Percentiles rank a stretch among this genome's conserved stretches.
These are phyloP conservation scores for Choreutis nemorana DNA, from an alignment of 2,888 invertebrate genomes.

Conservation along the genomic window DNA sequence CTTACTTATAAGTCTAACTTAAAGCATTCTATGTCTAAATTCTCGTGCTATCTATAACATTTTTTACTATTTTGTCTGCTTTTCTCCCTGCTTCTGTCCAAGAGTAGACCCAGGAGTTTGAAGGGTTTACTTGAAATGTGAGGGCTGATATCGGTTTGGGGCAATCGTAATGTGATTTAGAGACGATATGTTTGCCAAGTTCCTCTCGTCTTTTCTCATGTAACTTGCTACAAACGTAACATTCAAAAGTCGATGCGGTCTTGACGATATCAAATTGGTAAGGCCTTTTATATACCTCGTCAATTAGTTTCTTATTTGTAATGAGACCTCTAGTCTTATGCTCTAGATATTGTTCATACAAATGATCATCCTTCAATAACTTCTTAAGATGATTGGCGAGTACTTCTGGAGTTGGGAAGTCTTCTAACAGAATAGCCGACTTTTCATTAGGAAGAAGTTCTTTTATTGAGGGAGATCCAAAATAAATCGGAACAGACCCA, in stretches of 20 bases:
- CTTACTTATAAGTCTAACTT: too few relatives aligned
- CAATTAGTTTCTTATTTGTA: constrained; percentile 51
- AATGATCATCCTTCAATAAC: constrained; percentile 64
- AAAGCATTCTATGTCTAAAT: too few relatives aligned
- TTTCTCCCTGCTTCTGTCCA: constrained; percentile 29
- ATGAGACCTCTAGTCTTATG: constrained; percentile 69
- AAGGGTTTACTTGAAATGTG: constrained; percentile 31
- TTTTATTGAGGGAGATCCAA: constrained; percentile 77
- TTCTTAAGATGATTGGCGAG: constrained; percentile 67
- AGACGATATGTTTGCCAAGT: constrained; percentile 26
- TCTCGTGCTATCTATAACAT: too few relatives aligned
- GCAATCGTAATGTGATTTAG: constrained; percentile 58
- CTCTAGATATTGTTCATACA: constrained; percentile 71
- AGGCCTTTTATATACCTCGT: constrained; percentile 44
- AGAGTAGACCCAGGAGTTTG: constrained; percentile 39
- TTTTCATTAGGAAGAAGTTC: constrained; percentile 80
- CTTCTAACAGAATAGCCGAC: constrained; percentile 74
- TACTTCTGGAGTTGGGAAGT: constrained; percentile 68
- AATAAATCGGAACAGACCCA: constrained; percentile 84
- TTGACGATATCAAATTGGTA: constrained; percentile 45
- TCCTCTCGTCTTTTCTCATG: constrained; percentile 29
- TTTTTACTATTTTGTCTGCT: constrained; percentile 30
- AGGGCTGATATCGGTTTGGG: constrained; percentile 52
- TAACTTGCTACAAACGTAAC: constrained; percentile 70
- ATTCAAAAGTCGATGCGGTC: constrained; percentile 73